A percentile compares a stretch with the other conserved stretches of the same genome.
phyloP scores from a whole-genome alignment of 2,888 invertebrate genomes.

The Lasioglossum villosulum region DNA sequence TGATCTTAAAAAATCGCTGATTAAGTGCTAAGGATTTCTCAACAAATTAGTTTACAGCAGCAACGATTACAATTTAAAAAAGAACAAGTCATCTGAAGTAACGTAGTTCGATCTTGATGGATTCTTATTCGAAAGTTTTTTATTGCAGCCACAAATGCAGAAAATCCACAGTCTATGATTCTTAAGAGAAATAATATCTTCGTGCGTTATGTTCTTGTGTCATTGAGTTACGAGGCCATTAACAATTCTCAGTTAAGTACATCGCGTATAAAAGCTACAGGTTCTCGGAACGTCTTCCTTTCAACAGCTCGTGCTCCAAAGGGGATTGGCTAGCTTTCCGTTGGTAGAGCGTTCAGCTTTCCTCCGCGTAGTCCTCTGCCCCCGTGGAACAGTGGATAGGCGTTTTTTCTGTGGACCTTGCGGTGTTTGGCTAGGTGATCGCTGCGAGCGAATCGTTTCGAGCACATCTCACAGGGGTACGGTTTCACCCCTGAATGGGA shows the following conservation, averaged over 20 bases:
- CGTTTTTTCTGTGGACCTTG: slow-evolving; percentile 91
- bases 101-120: neutral
- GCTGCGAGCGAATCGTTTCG: slow-evolving; percentile 95
- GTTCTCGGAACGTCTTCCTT: slow-evolving; percentile 8
- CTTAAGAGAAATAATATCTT: neutral
- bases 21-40: neutral
- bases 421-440: slow-evolving; percentile 97
- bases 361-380: slow-evolving; percentile 75
- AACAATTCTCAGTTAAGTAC: slow-evolving; percentile 37
- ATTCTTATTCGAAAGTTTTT: neutral
- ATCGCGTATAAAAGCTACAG: slow-evolving; percentile 8
- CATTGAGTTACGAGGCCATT: neutral
- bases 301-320: neutral
- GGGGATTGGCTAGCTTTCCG: slow-evolving; percentile 70
- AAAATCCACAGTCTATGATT: neutral
- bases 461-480: slow-evolving; percentile 94
- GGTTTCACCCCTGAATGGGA: slow-evolving; percentile 98
- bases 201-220: neutral
- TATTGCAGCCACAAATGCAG: neutral
- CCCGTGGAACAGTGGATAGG: slow-evolving; percentile 78
- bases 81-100: neutral
- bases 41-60: neutral
- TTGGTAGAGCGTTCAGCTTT: slow-evolving; percentile 76
- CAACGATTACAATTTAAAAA: neutral
- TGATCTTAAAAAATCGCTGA: neutral